Conservation (phyloP, 2,888 invertebrate genomes). For the Ypsolopha scabrella region DNA sequence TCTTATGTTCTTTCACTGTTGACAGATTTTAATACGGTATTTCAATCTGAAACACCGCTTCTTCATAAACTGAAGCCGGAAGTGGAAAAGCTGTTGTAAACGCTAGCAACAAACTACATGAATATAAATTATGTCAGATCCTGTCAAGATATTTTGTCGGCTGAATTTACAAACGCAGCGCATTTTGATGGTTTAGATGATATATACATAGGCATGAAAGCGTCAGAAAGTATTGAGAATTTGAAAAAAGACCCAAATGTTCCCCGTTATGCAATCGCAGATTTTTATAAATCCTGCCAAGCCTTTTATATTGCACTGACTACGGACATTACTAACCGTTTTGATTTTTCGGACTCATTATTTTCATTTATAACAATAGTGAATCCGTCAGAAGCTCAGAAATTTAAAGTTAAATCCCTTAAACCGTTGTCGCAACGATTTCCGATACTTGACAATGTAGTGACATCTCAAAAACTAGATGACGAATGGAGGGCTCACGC, state of each 20-base stretch:
- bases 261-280: not conserved
- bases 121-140: not conserved
- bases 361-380: slow-evolving; percentile 3
- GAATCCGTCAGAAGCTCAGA: slow-evolving; percentile 5
- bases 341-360: slow-evolving; percentile 2
- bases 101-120: slow-evolving; percentile 9
- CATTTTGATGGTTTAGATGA: not conserved
- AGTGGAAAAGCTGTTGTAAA: slow-evolving; percentile 13
- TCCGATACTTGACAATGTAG: slow-evolving; percentile 4
- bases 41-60: slow-evolving; percentile 16
- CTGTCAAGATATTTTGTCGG: slow-evolving; percentile 1
- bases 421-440: slow-evolving; percentile 1
- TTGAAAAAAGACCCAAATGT: slow-evolving; percentile 1
- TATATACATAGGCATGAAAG: slow-evolving; percentile 4
- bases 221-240: slow-evolving; percentile 2
- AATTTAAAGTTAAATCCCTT: slow-evolving; percentile 4
- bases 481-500: slow-evolving; percentile 4
- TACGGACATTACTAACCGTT: slow-evolving; percentile 1
- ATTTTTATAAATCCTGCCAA: too few relatives aligned
- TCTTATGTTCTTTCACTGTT: slow-evolving; percentile 15
- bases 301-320: slow-evolving; percentile 4
- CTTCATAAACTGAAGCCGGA: slow-evolving; percentile 12
- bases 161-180: not conserved
- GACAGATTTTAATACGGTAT: slow-evolving; percentile 17
- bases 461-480: slow-evolving; percentile 3